Base-by-base conservation (phyloP, 2,888 invertebrate species). In the Xestoiulus laeticollis region DNA sequence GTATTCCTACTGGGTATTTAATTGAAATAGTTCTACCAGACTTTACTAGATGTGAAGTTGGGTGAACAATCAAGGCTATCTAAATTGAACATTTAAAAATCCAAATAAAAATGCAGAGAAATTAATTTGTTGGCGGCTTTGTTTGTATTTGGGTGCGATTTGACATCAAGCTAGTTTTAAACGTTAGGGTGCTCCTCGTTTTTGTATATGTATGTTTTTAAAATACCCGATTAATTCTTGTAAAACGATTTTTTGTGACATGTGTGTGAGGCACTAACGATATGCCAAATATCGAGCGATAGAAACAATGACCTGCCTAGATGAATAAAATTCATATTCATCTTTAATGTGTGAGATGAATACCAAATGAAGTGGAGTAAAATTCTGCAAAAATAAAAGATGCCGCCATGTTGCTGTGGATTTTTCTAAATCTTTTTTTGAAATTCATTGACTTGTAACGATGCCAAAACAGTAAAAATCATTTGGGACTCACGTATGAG, bases 231-330 rank as follows among this genome's bases (percentile, higher is more conserved):
- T 78, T 78, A 30, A 30, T 78, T 78, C 78, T 78, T 78, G 78
- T 78, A 30, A 14, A 30, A 78, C 78, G n/a, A n/a, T 30, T 78
- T 30, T 78, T 30, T 78, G 78, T 78, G 78, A 30, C 78, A 30
- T 78, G 78, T 78, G 78, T 68, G 22, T 30, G 78, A 78, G 78
- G 30, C 78, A 30, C 30, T 78, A 30, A 78, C 78, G 30, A 22
- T 78, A 78, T 78, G 78, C 78, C 78, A 78, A 26, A 78, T 78
- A 30, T 78, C 78, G 78, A 78, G 78, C 78, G 26, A 78, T 78
- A 26, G 78, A 78, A 78, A 78, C 78, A 78, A 30, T 78, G 78
- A 78, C 78, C 78, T 30, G 26, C 78, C 30, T 78, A 78, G 78
- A 78, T 26, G 78, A 30, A 78, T 78, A 78, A 78, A 78, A 78